Percentiles rank a stretch among this genome's conserved stretches.
These are phyloP conservation scores for Ia io DNA, from an alignment of 2,113 vertebrate species.

Conservation along the genomic window DNA sequence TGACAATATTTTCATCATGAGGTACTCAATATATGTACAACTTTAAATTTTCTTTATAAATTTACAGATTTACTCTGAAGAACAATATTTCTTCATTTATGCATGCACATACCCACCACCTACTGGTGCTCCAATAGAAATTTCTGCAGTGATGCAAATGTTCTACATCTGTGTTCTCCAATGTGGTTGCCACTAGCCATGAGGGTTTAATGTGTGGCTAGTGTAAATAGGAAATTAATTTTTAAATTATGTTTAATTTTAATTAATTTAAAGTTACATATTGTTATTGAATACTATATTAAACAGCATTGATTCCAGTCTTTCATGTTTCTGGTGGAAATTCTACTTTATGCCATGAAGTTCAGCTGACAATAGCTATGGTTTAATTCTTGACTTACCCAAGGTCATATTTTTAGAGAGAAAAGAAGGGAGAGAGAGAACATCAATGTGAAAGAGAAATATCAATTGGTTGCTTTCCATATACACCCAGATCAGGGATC, in stretches of 20 bases:
- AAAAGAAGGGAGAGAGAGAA: too few relatives aligned
- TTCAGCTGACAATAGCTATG: not conserved
- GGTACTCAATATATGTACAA: not conserved
- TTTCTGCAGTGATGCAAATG: not conserved
- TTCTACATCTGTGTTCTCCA: not conserved
- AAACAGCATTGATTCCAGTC: not conserved
- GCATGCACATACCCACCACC: not conserved
- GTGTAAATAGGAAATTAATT: not conserved
- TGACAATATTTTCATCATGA: not conserved
- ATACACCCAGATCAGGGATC: too few relatives aligned
- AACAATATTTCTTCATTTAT: not conserved
- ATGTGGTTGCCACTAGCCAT: not conserved
- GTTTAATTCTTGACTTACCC: not conserved
- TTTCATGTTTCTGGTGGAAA: not conserved
- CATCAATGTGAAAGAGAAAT: too few relatives aligned
- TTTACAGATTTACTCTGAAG: not conserved
- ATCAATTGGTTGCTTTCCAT: too few relatives aligned
- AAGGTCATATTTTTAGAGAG: not conserved
- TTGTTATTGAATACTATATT: not conserved
- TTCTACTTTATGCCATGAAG: not conserved
- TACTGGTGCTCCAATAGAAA: not conserved
- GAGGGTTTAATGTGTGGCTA: not conserved
- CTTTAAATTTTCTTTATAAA: not conserved
- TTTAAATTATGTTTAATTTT: not conserved
- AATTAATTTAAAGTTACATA: not conserved